Evolutionary conservation across 1,140 invertebrate genomes (phyloP), one percentile per base, ranked within the genome.

Genomic region (Lerema accius): DNA sequence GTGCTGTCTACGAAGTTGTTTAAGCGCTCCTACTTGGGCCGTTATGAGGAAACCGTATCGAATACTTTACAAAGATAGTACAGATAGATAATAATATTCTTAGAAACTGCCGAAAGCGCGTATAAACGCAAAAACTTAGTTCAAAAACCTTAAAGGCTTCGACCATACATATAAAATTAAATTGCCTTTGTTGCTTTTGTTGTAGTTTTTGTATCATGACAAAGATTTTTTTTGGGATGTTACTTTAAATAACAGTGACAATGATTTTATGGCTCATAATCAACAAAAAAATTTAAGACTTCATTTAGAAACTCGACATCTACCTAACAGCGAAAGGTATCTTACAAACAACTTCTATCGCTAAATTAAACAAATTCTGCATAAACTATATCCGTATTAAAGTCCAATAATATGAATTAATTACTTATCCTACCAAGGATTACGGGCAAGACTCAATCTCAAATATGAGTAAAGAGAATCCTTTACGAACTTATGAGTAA

Each of bases 1-100:
- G 53, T 58, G 14, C 53, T 43, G 53, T 58, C 53, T 58, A 17
- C 4, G 26, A 9, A 11, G 53, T 45, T 45, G 39, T 43, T 55
- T 55, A 5, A 43, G 23, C 19, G 17, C 23, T 42, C 3, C 13
- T n/a, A 43, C 19, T 43, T 15, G 10, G 28, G 17, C 53, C 53
- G 40, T 32, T 56, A 56, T 16, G 15, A 56, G 15, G 14, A 15
- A 28, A 43, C 37, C 13, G 32, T 39, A 37, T 28, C 23, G 45
- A 46, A 48, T 17, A 17, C 17, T 51, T 11, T 11, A 19, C 0
- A 49, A 14, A 51, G 49, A 37, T 19, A 17, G 4, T 49, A 49
- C 7, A 32, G 48, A 35, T 50, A 35, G 32, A 50, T 28, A 32
- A 13, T 19, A 2, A 26, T 1, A 28, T 49, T 49, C 15, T 11